Conservation (phyloP, 2,113 vertebrate species). For the Oplegnathus fasciatus region DNA sequence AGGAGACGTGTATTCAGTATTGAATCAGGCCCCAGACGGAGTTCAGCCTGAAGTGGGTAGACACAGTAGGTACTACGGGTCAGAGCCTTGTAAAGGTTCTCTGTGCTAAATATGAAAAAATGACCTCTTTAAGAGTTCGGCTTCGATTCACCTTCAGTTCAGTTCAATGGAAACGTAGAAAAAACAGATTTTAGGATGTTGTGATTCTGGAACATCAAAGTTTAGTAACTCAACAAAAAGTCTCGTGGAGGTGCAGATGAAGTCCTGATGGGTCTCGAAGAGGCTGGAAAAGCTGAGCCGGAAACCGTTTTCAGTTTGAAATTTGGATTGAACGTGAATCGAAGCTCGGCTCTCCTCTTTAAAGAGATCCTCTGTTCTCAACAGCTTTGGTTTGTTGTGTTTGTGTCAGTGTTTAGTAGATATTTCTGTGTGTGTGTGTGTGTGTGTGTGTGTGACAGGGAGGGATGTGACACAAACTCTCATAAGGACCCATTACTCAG, state of each 20-base stretch:
- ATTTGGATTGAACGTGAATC: slow-evolving; percentile 7
- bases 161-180: not conserved
- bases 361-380: slow-evolving; percentile 32
- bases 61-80: slow-evolving; percentile 64
- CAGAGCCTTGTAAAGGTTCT: slow-evolving; percentile 60
- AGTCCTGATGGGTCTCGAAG: no score
- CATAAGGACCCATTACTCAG: not conserved
- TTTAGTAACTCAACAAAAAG: not conserved
- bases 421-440: slow-evolving; percentile 2
- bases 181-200: not conserved
- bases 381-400: slow-evolving; percentile 44
- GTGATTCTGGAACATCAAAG: no score
- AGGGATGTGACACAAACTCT: not conserved
- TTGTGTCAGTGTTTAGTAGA: slow-evolving; percentile 4
- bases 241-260: not conserved
- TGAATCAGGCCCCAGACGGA: not conserved
- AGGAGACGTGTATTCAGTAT: not conserved
- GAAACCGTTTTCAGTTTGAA: no score
- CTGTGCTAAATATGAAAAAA: slow-evolving; percentile 35
- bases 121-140: slow-evolving; percentile 18
- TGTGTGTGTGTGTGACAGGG: slow-evolving; percentile 4
- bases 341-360: not conserved
- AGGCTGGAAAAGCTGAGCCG: no score
- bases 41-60: not conserved
- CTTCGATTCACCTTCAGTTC: slow-evolving; percentile 34